Conservation (phyloP, 30 jellyfish, hydroid and myxozoan species). For the Aurelia coerulea region DNA sequence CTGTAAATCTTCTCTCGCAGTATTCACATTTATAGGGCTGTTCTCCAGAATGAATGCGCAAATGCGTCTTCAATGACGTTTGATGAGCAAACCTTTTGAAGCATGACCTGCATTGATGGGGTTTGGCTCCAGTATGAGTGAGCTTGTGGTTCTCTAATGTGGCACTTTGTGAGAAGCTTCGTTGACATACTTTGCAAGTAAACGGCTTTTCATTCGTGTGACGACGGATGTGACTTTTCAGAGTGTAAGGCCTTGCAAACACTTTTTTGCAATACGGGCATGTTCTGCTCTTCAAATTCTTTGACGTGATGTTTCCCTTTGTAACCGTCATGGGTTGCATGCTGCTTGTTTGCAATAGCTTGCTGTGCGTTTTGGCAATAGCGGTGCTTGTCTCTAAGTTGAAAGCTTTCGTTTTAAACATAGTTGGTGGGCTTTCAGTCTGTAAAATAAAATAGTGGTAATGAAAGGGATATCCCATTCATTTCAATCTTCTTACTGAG, state of each 20-base stretch:
- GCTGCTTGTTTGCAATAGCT: too few relatives aligned
- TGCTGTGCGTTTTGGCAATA: too few relatives aligned
- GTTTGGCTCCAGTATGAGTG: constrained; percentile 78
- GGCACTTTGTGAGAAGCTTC: constrained; percentile 74
- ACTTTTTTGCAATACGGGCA: constrained; percentile 71
- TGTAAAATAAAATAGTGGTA: background rate
- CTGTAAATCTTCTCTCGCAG: constrained; percentile 71
- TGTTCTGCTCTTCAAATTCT: constrained; percentile 48
- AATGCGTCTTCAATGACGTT: constrained; percentile 77
- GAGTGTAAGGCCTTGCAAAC: constrained; percentile 77
- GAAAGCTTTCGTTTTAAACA: background rate
- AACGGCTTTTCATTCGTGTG: constrained; percentile 79
- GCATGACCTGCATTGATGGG: constrained; percentile 70
- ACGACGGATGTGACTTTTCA: constrained; percentile 76
- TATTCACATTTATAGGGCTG: constrained; percentile 75
- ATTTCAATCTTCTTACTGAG: too few relatives aligned
- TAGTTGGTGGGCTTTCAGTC: background rate
- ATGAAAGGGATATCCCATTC: too few relatives aligned
- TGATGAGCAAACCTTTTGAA: constrained; percentile 69
- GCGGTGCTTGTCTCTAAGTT: background rate
- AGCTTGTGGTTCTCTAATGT: constrained; percentile 82
- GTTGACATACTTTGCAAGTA: constrained; percentile 65
- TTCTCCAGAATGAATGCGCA: constrained; percentile 79
- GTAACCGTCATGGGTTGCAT: background rate
- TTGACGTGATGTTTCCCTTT: constrained; percentile 2